Base-by-base conservation (phyloP, 2,888 invertebrate genomes). In the Stratiomys singularior region DNA sequence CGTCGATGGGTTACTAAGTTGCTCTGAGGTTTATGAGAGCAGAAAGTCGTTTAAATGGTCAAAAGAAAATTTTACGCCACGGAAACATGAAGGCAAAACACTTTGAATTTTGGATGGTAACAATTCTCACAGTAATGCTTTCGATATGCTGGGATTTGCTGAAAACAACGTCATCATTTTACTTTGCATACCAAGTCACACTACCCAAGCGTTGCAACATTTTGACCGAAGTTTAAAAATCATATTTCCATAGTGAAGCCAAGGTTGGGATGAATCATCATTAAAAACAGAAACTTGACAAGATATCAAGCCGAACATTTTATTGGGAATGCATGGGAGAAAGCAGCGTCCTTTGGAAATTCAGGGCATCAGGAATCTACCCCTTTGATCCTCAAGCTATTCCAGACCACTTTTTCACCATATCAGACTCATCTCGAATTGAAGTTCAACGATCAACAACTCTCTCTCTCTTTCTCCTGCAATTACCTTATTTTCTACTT, bases 41-140 rank as follows among this genome's bases (percentile, higher is more conserved):
- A 37, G 37, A 37, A 37, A 37, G 37, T 37, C 37, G 9, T 37
- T 37, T 9, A 37, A 37, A 37, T 37, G 37, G 37, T 37, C 37
- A 37, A 37, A 37, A 37, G 37, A 37, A 37, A 3, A 37, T 37
- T 37, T 37, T 9, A 37, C 37, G 37, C 37, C 37, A 37, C 37
- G 37, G 9, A 37, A 9, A 37, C 37, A 3, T 37, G 37, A 5
- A 37, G 37, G 37, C 37, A 37, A 37, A 9, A 9, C 37, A 37
- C 9, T 37, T 37, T 37, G 3, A 37, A 37, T 37, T 37, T 37
- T 37, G 37, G 37, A 37, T 37, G 37, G 37, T 37, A 3, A 37
- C 37, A 37, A 3, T 37, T 37, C 37, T 9, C 37, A 37, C 37
- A 37, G 84, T 78, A 86, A 83, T 81, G 21, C 30, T 21, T 15